Evolutionary conservation across 2,797 vertebrate genomes (phyloP).

Genomic region (Pachyuromys duprasi): DNA sequence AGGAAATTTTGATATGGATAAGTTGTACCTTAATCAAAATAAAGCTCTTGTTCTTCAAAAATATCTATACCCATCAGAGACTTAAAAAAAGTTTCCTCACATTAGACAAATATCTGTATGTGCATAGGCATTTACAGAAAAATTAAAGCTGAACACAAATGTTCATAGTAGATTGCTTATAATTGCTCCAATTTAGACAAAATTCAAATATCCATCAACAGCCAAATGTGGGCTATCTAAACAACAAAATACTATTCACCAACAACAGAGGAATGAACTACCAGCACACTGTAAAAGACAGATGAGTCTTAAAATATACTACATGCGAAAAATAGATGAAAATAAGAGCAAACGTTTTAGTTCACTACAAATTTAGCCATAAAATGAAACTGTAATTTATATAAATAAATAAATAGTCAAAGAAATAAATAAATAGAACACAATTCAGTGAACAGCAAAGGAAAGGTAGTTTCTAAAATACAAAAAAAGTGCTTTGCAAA

Average conservation of each 20-base stretch:
- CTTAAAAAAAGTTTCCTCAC: neutral
- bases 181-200: neutral
- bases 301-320: slow-evolving; percentile 11
- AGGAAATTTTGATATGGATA: neutral
- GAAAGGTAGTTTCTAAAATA: slow-evolving; percentile 24
- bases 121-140: neutral
- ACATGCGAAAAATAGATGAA: neutral
- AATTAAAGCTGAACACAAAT: neutral
- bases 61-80: neutral
- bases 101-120: neutral
- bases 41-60: neutral
- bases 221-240: neutral
- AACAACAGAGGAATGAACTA: neutral
- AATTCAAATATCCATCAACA: neutral
- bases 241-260: neutral
- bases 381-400: neutral
- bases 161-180: neutral
- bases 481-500: slow-evolving; percentile 29
- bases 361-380: neutral
- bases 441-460: slow-evolving; percentile 4
- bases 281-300: neutral
- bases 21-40: neutral
- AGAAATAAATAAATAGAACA: neutral
- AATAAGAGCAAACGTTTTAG: neutral
- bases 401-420: no score